Conservation (phyloP, 2,113 vertebrate genomes). For the Ailurus styani region DNA sequence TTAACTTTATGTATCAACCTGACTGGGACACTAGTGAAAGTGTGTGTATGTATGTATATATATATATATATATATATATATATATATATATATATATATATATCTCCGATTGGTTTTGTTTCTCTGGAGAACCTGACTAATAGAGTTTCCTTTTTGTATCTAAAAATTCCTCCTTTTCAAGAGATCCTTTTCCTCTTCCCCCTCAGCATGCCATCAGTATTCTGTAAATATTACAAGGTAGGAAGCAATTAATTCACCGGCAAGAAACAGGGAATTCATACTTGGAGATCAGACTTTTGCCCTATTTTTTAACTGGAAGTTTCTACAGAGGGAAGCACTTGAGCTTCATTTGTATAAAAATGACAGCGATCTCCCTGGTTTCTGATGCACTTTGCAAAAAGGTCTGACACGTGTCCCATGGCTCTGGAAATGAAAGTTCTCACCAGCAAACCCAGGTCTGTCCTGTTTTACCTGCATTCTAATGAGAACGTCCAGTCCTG, state of each 20-base stretch:
- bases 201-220: not conserved
- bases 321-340: not conserved
- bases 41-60: not conserved
- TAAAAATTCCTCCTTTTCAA: not conserved
- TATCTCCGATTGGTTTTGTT: not conserved
- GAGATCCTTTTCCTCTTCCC: not conserved
- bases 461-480: not conserved
- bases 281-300: not conserved
- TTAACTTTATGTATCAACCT: not conserved
- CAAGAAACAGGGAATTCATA: not conserved
- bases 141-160: not conserved
- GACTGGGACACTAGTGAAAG: not conserved
- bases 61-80: not conserved
- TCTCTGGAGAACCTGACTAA: not conserved
- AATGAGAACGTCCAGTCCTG: not conserved
- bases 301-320: not conserved
- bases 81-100: not conserved
- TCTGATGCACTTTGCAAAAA: not conserved
- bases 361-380: not conserved
- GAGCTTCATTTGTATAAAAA: not conserved
- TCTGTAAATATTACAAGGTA: not conserved
- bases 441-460: not conserved
- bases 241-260: not conserved
- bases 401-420: not conserved
- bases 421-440: not conserved